These are phyloP conservation scores for Synergus japonicus DNA, from an alignment of 2,888 invertebrate genomes.

Conservation along the genomic window DNA sequence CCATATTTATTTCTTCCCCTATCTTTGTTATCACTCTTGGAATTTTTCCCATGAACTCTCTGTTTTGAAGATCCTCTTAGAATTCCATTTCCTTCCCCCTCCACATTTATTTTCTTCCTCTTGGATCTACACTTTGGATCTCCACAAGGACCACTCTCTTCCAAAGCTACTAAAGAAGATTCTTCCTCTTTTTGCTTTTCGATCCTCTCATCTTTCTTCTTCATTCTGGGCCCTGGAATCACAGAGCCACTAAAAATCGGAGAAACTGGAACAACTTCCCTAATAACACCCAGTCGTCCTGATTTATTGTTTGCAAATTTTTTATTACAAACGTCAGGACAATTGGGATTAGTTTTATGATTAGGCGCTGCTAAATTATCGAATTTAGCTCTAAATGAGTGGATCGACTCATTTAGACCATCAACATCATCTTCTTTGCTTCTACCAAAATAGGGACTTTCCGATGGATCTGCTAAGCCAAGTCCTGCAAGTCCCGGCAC, in stretches of 20 bases:
- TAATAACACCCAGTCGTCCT: constrained; percentile 56
- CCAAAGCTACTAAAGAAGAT: background rate
- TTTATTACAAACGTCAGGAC: background rate
- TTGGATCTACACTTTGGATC: constrained; percentile 52
- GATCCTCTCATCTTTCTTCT: constrained; percentile 55
- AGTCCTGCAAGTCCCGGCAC: constrained; percentile 68
- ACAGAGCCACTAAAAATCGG: constrained; percentile 52
- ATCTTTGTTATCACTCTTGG: background rate
- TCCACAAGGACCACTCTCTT: constrained; percentile 51
- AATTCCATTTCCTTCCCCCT: background rate
- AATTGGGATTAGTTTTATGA: background rate
- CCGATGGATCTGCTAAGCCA: constrained; percentile 68
- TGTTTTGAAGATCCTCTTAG: background rate
- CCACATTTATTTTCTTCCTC: constrained; percentile 40
- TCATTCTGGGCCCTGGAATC: constrained; percentile 42
- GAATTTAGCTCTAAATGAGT: too few species aligned
- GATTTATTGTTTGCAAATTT: background rate
- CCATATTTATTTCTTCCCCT: background rate
- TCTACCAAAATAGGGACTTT: constrained; percentile 70
- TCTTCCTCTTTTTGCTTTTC: constrained; percentile 52
- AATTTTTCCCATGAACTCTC: background rate
- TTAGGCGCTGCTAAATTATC: background rate
- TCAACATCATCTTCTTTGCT: constrained; percentile 45
- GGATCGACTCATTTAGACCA: background rate
- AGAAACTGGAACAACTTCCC: constrained; percentile 60